phyloP scores from a whole-genome alignment of 2,797 vertebrate genomes.

The Phalloptychus januarius region DNA sequence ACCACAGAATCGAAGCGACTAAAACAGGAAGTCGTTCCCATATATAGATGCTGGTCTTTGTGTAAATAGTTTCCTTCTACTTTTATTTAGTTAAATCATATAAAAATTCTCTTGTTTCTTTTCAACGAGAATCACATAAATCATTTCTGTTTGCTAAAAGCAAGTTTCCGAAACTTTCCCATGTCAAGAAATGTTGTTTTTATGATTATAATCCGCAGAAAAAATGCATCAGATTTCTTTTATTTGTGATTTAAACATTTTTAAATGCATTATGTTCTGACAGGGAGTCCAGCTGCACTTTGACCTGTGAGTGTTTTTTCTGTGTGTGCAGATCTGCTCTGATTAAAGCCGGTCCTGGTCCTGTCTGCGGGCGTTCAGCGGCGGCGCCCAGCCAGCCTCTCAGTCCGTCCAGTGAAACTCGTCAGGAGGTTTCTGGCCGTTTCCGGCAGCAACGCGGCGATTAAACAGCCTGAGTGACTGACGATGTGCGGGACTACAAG shows the following conservation, averaged over 20 bases:
- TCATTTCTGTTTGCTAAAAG: too few species aligned
- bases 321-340: background rate
- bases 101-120: too few species aligned
- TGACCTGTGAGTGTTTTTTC: too few species aligned
- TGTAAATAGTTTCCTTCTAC: too few species aligned
- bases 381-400: too few species aligned
- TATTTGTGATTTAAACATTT: background rate
- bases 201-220: background rate
- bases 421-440: background rate
- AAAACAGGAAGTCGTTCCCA: background rate
- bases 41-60: background rate
- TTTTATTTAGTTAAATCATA: too few species aligned
- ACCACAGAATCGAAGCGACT: too few species aligned
- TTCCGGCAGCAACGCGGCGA: background rate
- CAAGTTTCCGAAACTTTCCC: too few species aligned
- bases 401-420: slow-evolving; percentile 11
- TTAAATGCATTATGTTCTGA: background rate
- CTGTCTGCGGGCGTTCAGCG: slow-evolving; percentile 36
- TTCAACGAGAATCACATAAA: too few species aligned
- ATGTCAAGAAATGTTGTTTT: background rate
- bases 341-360: slow-evolving; percentile 10
- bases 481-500: background rate
- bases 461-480: background rate
- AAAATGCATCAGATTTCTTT: background rate
- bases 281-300: too few species aligned